These are phyloP conservation scores for Cardinalis cardinalis DNA, from an alignment of 2,113 vertebrate genomes.

Conservation along the genomic window DNA sequence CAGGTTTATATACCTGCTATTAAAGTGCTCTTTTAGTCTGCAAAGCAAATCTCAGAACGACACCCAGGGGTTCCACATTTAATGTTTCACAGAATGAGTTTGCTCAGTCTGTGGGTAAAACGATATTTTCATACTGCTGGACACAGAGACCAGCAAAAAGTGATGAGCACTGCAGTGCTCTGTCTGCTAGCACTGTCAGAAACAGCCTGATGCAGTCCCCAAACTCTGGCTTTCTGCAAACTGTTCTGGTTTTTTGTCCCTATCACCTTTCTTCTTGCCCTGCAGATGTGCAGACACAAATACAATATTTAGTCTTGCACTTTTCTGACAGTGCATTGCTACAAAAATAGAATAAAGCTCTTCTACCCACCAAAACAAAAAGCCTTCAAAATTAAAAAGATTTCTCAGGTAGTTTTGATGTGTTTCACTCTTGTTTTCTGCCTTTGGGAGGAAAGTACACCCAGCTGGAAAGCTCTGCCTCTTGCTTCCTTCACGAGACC, in stretches of 20 bases:
- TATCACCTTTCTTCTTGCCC: not conserved
- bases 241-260: not conserved
- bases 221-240: not conserved
- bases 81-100: not conserved
- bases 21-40: not conserved
- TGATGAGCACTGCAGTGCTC: not conserved
- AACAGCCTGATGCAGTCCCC: not conserved
- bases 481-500: not conserved
- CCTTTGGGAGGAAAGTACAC: not conserved
- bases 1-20: not conserved
- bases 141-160: not conserved
- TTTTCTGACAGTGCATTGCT: fast-evolving
- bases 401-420: not conserved
- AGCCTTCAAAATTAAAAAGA: not conserved
- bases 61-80: not conserved
- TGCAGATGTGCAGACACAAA: not conserved
- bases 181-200: not conserved
- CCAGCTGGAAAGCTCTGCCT: not conserved
- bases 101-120: not conserved
- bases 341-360: not conserved
- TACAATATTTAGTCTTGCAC: not conserved
- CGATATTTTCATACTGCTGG: not conserved
- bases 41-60: not conserved
- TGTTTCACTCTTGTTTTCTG: not conserved
- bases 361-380: not conserved